Evolutionary conservation across 2,113 vertebrate genomes (phyloP).

Genomic region (Esox niger): DNA sequence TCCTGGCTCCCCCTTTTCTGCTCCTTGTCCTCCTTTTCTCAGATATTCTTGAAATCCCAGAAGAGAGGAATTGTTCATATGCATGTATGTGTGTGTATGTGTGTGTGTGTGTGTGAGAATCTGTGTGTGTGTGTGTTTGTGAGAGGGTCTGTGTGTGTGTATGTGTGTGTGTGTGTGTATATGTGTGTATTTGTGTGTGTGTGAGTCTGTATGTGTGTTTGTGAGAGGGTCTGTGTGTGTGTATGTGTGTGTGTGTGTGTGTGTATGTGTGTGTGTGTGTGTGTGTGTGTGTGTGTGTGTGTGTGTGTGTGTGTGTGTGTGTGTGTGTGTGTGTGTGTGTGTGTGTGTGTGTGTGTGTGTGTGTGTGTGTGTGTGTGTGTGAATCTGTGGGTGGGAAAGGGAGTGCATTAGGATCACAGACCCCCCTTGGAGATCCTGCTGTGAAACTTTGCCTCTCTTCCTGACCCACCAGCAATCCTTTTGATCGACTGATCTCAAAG

Average conservation of each 20-base stretch:
- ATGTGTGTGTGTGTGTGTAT: background rate
- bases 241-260: background rate
- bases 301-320: background rate
- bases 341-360: background rate
- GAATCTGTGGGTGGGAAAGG: background rate
- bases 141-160: background rate
- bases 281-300: background rate
- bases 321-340: background rate
- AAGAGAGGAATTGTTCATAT: background rate
- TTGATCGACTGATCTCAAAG: background rate
- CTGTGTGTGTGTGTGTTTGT: background rate
- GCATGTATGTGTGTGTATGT: conserved; percentile 5
- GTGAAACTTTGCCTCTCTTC: background rate
- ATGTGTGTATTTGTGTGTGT: background rate
- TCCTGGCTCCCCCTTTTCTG: background rate
- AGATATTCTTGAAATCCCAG: background rate
- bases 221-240: background rate
- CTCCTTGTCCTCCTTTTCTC: background rate
- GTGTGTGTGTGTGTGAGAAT: background rate
- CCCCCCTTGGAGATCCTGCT: background rate
- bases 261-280: conserved; percentile 6
- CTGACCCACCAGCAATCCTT: background rate
- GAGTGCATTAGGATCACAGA: background rate
- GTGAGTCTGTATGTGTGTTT: background rate
- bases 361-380: conserved; percentile 1